These are phyloP conservation scores for Lacerta agilis DNA, from an alignment of 2,797 vertebrate genomes.

Conservation along the genomic window DNA sequence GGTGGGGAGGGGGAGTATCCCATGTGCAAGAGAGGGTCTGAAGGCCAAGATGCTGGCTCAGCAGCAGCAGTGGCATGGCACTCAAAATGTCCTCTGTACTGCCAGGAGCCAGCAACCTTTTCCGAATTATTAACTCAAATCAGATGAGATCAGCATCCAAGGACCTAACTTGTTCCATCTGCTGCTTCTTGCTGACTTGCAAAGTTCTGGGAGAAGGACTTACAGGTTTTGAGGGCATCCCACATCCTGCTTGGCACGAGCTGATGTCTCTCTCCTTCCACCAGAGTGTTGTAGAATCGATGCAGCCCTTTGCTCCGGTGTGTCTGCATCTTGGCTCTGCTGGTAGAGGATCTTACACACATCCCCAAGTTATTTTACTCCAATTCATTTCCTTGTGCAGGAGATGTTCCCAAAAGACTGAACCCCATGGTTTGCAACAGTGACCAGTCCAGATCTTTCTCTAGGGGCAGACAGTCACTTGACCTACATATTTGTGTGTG, in stretches of 20 bases:
- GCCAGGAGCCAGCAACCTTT: background rate
- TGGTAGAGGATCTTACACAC: too few species aligned
- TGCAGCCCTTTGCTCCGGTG: too few species aligned
- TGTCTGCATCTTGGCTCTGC: rapidly evolving
- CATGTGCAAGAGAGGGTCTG: background rate
- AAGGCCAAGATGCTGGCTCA: background rate
- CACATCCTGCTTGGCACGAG: background rate
- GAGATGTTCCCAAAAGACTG: background rate
- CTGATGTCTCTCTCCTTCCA: rapidly evolving
- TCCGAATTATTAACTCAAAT: constrained; percentile 16
- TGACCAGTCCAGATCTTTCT: background rate
- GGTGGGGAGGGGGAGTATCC: background rate
- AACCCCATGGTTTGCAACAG: background rate
- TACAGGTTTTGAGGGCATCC: constrained; percentile 1
- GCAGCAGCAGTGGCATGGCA: background rate
- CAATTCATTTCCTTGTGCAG: background rate
- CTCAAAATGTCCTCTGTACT: background rate
- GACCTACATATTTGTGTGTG: background rate
- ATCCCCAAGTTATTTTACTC: too few species aligned
- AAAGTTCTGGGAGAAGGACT: background rate
- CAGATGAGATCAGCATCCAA: constrained; percentile 19
- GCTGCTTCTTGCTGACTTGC: constrained; percentile 17
- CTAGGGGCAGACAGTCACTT: background rate
- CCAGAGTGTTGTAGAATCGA: rapidly evolving
- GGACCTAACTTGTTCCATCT: constrained; percentile 40